A percentile compares a stretch with the other conserved stretches of the same genome.
These are phyloP conservation scores for Bruchidius siliquastri DNA, from an alignment of 2,888 invertebrate species.

Conservation along the genomic window DNA sequence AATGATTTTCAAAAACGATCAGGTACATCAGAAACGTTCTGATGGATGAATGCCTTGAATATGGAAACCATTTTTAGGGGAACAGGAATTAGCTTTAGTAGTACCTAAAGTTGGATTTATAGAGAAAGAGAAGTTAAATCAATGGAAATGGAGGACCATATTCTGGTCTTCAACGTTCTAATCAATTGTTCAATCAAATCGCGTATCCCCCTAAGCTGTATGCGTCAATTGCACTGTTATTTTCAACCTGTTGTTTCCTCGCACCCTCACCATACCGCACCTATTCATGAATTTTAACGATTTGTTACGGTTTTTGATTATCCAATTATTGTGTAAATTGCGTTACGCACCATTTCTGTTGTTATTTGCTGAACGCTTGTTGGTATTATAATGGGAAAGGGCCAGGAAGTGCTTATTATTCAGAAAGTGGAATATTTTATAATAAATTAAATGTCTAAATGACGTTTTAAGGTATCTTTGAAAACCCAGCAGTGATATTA, in stretches of 20 bases:
- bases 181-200: neutral
- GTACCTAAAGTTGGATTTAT: neutral
- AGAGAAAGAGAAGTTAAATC: neutral
- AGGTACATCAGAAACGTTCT: no score
- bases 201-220: neutral
- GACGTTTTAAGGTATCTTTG: neutral
- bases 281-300: neutral
- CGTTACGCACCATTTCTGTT: neutral
- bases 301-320: neutral
- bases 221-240: neutral
- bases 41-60: no score
- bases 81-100: no score
- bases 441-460: neutral
- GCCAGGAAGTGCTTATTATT: neutral
- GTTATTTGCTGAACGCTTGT: neutral
- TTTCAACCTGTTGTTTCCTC: neutral
- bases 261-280: neutral
- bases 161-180: neutral
- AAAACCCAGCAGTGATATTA: no score
- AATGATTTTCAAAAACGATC: no score
- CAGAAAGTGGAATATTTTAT: neutral
- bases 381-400: neutral
- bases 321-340: neutral
- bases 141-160: no score
- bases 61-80: no score